A percentile compares a stretch with the other conserved stretches of the same genome.
Evolutionary conservation across 2,797 vertebrate genomes (phyloP).

Genomic region (Coracias cyanogaster): DNA sequence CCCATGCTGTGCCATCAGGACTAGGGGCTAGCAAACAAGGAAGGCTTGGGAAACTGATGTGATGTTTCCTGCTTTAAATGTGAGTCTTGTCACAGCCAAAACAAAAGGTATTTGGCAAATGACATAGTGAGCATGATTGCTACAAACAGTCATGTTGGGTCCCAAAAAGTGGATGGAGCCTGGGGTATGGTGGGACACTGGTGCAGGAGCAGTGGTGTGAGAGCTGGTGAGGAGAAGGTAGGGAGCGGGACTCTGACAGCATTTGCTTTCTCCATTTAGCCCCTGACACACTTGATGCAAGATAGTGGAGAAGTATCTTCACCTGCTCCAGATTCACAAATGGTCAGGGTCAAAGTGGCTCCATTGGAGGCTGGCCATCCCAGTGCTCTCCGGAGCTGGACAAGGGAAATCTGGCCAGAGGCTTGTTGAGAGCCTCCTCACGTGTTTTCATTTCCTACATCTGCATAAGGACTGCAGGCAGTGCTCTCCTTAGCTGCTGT

Average conservation of each 20-base stretch:
- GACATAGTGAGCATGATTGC: accelerated
- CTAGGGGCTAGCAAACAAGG: background rate
- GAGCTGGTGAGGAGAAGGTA: background rate
- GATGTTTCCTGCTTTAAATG: background rate
- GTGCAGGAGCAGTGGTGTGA: accelerated
- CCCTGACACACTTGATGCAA: background rate
- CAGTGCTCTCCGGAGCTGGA: accelerated
- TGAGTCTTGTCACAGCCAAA: background rate
- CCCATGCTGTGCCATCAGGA: accelerated
- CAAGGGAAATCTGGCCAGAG: background rate
- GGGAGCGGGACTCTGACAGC: background rate
- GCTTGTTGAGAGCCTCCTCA: background rate
- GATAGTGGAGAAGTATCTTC: background rate
- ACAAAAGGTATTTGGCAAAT: background rate
- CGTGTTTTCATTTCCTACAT: background rate
- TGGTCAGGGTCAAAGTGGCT: background rate
- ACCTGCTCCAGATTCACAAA: background rate
- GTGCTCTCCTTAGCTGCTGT: background rate
- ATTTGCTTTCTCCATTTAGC: background rate
- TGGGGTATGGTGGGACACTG: background rate
- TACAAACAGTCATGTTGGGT: background rate
- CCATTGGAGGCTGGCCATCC: accelerated
- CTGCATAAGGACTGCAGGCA: background rate
- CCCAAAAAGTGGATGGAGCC: background rate
- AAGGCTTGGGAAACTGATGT: background rate